Base-by-base conservation (phyloP, 2,113 vertebrate genomes). In the Conger conger region DNA sequence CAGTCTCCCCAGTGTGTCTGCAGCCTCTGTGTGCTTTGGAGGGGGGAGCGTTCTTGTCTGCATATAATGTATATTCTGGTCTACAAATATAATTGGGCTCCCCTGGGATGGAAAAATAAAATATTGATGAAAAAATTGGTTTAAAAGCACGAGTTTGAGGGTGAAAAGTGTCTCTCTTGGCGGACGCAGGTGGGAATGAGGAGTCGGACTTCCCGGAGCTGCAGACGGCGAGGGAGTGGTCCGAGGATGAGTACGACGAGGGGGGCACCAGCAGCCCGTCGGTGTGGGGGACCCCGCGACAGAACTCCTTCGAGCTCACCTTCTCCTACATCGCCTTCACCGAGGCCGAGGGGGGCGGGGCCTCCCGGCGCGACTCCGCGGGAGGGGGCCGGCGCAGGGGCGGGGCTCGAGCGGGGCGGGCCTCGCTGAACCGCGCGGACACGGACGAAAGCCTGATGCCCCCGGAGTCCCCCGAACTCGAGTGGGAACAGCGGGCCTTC, bases 241-340 rank as follows among this genome's bases (percentile, higher is more conserved):
- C 96, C 0, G 97, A 98, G 0, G 96, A 98, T 0, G 96, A 96
- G 0, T 92, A 92, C 6, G 94, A 96, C 35, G 82, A 96, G 84
- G 85, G 91, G 50, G 92, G 93, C 84, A 88, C 91, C 37, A 95
- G 94, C 17, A 93, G 94, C 50, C 92, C 94, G 0, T 95, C 95
- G 8, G 90, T 96, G 82, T 96, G 97, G 97, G 95, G 96, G 35
- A 96, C 96, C 6, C 96, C 97, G 0, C 92, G 95, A 30, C 95
- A 96, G 90, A 93, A 90, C 91, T 94, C 93, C 83, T 89, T 87
- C 0, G 97, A 98, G 94, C 94, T 96, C 91, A 97, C 96, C 40
- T 97, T 98, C 89, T 97, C 97, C 79, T 97, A 97, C 92, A 95
- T 97, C 8, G 96, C 97, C 90, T 96, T 97, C 2, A 93, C 94